A percentile compares a stretch with the other conserved stretches of the same genome.
phyloP scores from a whole-genome alignment of 2,113 vertebrate genomes.

The Trachemys scripta region DNA sequence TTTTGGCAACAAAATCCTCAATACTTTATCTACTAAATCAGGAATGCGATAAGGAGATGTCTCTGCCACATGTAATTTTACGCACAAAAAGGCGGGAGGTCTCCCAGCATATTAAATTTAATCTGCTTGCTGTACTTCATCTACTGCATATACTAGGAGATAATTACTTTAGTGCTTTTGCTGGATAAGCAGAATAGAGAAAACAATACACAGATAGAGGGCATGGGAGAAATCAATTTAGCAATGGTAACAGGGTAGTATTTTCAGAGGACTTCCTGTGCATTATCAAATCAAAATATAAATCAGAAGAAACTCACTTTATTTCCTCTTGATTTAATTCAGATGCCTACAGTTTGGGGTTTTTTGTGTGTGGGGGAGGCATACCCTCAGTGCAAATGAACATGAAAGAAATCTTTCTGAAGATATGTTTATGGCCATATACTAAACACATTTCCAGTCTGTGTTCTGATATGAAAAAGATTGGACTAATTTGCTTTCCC shows the following conservation, averaged over 20 bases:
- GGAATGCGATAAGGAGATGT: background rate
- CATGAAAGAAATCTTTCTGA: background rate
- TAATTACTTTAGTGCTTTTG: background rate
- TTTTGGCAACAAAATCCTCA: background rate
- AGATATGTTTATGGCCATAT: background rate
- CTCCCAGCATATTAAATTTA: slow-evolving; percentile 5
- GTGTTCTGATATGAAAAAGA: background rate
- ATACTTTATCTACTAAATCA: background rate
- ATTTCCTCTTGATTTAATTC: background rate
- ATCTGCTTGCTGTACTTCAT: background rate
- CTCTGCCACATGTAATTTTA: background rate
- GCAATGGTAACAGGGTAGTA: background rate
- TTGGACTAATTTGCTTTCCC: background rate
- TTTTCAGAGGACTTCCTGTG: background rate
- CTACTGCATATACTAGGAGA: background rate
- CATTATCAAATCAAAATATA: background rate
- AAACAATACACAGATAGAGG: background rate
- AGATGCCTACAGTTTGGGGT: background rate
- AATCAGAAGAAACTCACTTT: background rate
- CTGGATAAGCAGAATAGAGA: background rate
- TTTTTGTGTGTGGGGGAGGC: background rate
- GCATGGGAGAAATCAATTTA: background rate
- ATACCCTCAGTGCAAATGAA: background rate
- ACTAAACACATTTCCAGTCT: background rate
- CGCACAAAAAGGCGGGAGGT: background rate